These are phyloP conservation scores for Phalacrocorax pelagicus DNA, from an alignment of 2,113 vertebrate species.

Conservation along the genomic window DNA sequence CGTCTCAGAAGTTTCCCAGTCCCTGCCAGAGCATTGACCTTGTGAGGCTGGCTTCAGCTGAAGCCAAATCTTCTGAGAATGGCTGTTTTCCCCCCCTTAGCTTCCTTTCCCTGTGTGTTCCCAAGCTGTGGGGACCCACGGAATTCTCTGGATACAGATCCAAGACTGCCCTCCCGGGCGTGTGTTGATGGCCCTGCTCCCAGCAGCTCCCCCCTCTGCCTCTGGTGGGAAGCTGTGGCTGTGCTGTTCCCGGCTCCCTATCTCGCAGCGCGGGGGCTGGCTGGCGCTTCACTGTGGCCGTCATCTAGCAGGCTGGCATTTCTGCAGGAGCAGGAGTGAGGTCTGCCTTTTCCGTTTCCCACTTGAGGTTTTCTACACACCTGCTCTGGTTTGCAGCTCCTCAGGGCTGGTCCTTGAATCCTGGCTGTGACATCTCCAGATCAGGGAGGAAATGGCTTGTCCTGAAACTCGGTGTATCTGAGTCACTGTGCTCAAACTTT, in stretches of 20 bases:
- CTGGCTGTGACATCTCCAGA: background rate
- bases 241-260: background rate
- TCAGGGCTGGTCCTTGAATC: background rate
- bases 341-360: background rate
- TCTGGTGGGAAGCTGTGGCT: background rate
- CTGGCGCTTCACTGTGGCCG: rapidly evolving
- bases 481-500: background rate
- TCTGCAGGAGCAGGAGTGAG: background rate
- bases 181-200: background rate
- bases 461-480: rapidly evolving
- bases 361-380: rapidly evolving
- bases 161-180: background rate
- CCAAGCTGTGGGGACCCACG: background rate
- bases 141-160: background rate
- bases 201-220: background rate
- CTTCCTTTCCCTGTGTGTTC: background rate
- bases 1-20: background rate
- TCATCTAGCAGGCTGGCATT: rapidly evolving
- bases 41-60: background rate
- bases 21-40: background rate
- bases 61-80: background rate
- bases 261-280: background rate
- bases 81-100: background rate
- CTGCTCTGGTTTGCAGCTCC: background rate
- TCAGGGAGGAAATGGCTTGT: rapidly evolving